phyloP scores from a whole-genome alignment of 30 jellyfish, hydroid and myxozoan genomes.

The Aurelia aurita complex sp. Pacific region DNA sequence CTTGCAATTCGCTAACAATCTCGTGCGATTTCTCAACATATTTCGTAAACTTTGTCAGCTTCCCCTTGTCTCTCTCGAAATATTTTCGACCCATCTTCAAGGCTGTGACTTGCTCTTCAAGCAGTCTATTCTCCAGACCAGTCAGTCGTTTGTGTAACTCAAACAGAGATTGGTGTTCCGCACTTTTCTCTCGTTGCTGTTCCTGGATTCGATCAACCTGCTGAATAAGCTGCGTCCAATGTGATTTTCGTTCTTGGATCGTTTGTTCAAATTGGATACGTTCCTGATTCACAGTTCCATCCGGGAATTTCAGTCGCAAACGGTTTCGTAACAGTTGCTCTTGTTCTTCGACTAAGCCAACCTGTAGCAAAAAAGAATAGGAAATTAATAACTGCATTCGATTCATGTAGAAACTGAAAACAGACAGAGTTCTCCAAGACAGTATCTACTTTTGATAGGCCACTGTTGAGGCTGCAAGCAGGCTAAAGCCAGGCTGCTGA shows the following conservation, averaged over 20 bases:
- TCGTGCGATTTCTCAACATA: constrained; percentile 69
- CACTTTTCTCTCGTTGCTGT: constrained; percentile 43
- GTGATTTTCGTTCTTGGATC: constrained; percentile 76
- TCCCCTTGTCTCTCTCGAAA: constrained; percentile 48
- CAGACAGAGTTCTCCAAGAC: background rate
- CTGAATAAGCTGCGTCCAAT: constrained; percentile 54
- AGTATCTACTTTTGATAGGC: background rate
- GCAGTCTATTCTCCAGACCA: constrained; percentile 61
- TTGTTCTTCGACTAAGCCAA: constrained; percentile 88
- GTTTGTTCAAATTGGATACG: constrained; percentile 47
- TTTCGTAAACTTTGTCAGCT: constrained; percentile 60
- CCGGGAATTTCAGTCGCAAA: constrained; percentile 21
- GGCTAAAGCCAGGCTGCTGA: too few species aligned
- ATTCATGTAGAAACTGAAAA: background rate
- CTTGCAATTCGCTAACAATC: constrained; percentile 28
- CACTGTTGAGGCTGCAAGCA: too few species aligned
- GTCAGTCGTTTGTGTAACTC: constrained; percentile 72
- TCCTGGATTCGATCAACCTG: constrained; percentile 61
- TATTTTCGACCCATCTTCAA: constrained; percentile 58
- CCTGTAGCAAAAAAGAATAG: constrained; percentile 23
- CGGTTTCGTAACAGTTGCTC: constrained; percentile 67
- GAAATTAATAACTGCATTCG: background rate
- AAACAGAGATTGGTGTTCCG: constrained; percentile 69
- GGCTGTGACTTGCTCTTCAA: constrained; percentile 32
- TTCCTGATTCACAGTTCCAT: constrained; percentile 10